phyloP scores from a whole-genome alignment of 2,797 vertebrate species.

The Synaphobranchus kaupii region DNA sequence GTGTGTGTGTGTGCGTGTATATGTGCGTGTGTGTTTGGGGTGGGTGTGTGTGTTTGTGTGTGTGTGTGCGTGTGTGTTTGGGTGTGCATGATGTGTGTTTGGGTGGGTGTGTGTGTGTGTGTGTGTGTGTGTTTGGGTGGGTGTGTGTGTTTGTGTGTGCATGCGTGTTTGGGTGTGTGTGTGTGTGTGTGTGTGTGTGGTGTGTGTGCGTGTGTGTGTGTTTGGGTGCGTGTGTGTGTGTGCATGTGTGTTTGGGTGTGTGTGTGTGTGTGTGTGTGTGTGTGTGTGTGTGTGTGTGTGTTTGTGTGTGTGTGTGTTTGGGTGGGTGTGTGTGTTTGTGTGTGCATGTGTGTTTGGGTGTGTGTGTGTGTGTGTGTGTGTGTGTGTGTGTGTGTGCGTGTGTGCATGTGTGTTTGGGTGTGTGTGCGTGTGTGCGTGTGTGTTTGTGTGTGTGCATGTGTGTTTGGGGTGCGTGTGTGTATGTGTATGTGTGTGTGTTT shows the following conservation, averaged over 20 bases:
- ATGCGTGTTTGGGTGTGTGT: too few species aligned
- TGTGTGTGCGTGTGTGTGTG: background rate
- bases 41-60: too few species aligned
- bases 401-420: background rate
- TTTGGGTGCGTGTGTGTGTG: constrained; percentile 19
- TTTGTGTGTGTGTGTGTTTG: constrained; percentile 7
- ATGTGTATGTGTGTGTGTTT: background rate
- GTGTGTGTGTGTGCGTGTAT: constrained; percentile 3
- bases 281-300: constrained; percentile 1
- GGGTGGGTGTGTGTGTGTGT: constrained; percentile 3
- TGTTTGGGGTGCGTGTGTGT: too few species aligned
- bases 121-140: background rate
- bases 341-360: background rate
- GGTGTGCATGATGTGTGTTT: too few species aligned
- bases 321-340: constrained; percentile 8
- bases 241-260: too few species aligned
- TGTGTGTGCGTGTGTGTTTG: background rate
- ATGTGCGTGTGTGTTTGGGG: constrained; percentile 8
- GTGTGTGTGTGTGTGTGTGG: constrained; percentile 4
- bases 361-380: background rate
- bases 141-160: constrained; percentile 15
- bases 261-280: constrained; percentile 1
- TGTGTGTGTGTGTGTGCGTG: constrained; percentile 12
- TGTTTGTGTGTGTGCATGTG: background rate
- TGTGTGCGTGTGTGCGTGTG: constrained; percentile 1